Evolutionary conservation across 2,113 vertebrate species (phyloP), one percentile per base, ranked within the genome.

Genomic region (Pungitius pungitius): DNA sequence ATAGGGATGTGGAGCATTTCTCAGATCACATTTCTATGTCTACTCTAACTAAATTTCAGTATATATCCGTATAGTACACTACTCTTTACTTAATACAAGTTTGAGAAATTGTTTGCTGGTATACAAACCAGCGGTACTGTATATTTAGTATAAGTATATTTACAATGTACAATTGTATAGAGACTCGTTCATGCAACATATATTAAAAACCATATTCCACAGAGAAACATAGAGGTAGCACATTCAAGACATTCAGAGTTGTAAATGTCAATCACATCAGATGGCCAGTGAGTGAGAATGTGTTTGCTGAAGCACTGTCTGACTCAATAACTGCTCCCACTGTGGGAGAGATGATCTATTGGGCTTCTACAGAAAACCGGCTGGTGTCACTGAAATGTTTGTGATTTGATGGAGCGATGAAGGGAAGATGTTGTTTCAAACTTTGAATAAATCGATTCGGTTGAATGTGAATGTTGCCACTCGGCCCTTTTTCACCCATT

Each of bases 211-310:
- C 67, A 76, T 73, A 39, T 68, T 49, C 73, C 57, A 60, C 42
- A 51, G 65, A 59, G 56, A 57, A 70, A 65, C 58, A 57, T 13
- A 35, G 55, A 68, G 47, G 30, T 15, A 24, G 73, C 73, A 83
- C 83, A 72, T 80, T 83, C 85, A 51, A 85, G 82, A 80, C 80
- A 74, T 57, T 60, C 59, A 35, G 49, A 73, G 80, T 45, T 5
- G 5, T 81, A 69, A 77, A 81, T 82, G 85, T 88, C 81, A 86
- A 61, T 90, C 89, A 88, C 42, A 42, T 24, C 2, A 1, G 55
- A 63, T 65, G 20, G 62, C 51, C 63, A 68, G 40, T 40, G 69
- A 77, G 72, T 26, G 57, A 79, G 77, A 49, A 55, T 75, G 57
- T 61, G 61, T 80, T 68, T 82, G 74, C 54, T 59, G n/a, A 71